Percentiles rank a stretch among this genome's conserved stretches.
Conservation (phyloP, 2,888 invertebrate species). For the Rambutsinella grinnellia region DNA sequence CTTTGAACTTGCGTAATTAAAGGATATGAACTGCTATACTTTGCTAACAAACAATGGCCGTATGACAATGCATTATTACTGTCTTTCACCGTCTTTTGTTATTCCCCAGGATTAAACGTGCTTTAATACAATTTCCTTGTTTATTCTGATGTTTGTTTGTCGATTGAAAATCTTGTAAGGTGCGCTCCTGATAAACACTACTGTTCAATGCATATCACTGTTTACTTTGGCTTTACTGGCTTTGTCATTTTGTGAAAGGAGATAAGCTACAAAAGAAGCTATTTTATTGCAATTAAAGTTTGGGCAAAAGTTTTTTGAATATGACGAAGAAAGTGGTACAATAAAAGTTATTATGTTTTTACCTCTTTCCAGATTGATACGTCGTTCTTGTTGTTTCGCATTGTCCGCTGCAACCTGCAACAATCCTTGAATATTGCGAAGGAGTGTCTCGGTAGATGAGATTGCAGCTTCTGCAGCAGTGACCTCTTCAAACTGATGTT, state of each 20-base stretch:
- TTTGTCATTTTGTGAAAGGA: background rate
- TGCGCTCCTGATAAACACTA: background rate
- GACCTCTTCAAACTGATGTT: constrained; percentile 64
- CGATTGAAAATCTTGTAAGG: background rate
- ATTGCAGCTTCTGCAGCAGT: constrained; percentile 70
- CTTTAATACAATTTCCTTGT: background rate
- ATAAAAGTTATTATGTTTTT: constrained; percentile 61
- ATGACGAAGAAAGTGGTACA: background rate
- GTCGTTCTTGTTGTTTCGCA: constrained; percentile 94
- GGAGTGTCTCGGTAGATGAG: constrained; percentile 92
- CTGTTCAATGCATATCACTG: background rate
- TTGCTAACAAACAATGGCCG: background rate
- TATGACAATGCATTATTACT: background rate
- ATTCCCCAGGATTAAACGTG: background rate
- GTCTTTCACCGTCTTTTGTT: background rate
- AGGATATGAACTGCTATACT: background rate
- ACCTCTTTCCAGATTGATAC: constrained; percentile 98
- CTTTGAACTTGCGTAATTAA: background rate
- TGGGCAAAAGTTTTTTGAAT: background rate
- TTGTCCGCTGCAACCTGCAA: constrained; percentile 98
- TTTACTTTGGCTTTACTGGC: background rate
- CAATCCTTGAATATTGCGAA: constrained; percentile 95
- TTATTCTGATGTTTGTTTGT: background rate
- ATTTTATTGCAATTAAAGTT: too few species aligned
- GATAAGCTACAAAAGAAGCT: too few species aligned